Evolutionary conservation across 2,888 invertebrate species (phyloP), one percentile per base, ranked within the genome.

Genomic region (Cryptophagus acutangulus): DNA sequence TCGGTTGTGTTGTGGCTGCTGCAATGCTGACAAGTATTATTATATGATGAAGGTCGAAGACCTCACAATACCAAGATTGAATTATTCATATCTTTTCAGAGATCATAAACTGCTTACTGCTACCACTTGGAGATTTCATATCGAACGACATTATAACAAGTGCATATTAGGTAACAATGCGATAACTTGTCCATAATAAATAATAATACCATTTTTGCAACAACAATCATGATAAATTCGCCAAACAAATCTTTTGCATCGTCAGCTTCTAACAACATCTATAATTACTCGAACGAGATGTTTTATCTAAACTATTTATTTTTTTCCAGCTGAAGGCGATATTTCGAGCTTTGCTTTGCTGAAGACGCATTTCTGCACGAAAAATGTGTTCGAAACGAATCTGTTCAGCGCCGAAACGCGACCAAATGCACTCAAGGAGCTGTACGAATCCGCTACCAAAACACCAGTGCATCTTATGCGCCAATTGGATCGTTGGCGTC

Each of bases 291-390:
- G n/a, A n/a, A n/a, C n/a, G n/a, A n/a, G n/a, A n/a, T n/a, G n/a
- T n/a, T n/a, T n/a, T n/a, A n/a, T n/a, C n/a, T n/a, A n/a, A n/a
- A n/a, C n/a, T n/a, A n/a, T n/a, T n/a, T n/a, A n/a, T n/a, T n/a
- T n/a, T n/a, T n/a, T n/a, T n/a, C n/a, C 80, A 92, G 92, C 92
- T 71, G 91, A 90, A 75, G 87, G 92, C 65, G 89, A 91, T 77
- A 84, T 93, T 72, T 84, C 84, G 63, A 81, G 84, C 67, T 92
- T 91, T 77, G 87, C 88, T 55, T 68, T 78, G 59, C 78, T 83
- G 66, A 87, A 82, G 72, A 75, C 79, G 57, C 87, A 89, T 74
- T 90, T 81, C 74, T 77, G 76, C 66, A 77, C 83, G 57, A 75
- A 76, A 62, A 81, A 82, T 66, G 76, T 78, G 58, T 76, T 82